Percentiles rank a stretch among this genome's conserved stretches.
Evolutionary conservation across 1,140 invertebrate genomes (phyloP).

Genomic region (Tenebrio molitor): DNA sequence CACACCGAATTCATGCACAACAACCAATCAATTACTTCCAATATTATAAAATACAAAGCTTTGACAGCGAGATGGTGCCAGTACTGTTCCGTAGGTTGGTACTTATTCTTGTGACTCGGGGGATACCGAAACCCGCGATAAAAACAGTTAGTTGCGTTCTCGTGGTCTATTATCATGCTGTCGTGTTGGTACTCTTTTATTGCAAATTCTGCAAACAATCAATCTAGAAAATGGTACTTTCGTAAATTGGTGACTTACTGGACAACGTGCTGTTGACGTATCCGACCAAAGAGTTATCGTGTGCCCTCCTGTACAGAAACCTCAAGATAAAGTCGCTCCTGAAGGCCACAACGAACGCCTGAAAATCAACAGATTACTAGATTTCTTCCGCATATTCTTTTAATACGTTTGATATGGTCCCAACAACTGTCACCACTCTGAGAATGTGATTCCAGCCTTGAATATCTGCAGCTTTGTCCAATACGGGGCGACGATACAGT

Average conservation of each 20-base stretch:
- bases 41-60: conserved; percentile 14
- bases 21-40: conserved; percentile 24
- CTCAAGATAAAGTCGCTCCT: conserved; percentile 13
- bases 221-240: not conserved
- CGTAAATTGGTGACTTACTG: not conserved
- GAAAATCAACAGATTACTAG: not conserved
- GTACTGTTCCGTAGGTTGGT: not conserved
- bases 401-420: conserved; percentile 24
- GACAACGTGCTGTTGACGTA: conserved; percentile 22
- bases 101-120: conserved; percentile 13
- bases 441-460: conserved; percentile 32
- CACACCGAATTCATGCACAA: not conserved
- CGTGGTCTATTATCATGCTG: not conserved
- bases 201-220: conserved; percentile 13
- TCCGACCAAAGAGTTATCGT: not conserved
- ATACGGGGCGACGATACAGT: conserved; percentile 78
- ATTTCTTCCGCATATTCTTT: not conserved
- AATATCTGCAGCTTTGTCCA: conserved; percentile 78
- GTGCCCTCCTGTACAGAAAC: not conserved
- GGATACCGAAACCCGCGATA: conserved; percentile 26
- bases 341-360: conserved; percentile 25
- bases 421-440: not conserved
- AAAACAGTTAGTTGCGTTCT: conserved; percentile 5
- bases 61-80: conserved; percentile 16
- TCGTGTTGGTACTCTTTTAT: not conserved